A percentile compares a stretch with the other conserved stretches of the same genome.
phyloP scores from a whole-genome alignment of 2,888 invertebrate species.

The Aquatica leii region DNA sequence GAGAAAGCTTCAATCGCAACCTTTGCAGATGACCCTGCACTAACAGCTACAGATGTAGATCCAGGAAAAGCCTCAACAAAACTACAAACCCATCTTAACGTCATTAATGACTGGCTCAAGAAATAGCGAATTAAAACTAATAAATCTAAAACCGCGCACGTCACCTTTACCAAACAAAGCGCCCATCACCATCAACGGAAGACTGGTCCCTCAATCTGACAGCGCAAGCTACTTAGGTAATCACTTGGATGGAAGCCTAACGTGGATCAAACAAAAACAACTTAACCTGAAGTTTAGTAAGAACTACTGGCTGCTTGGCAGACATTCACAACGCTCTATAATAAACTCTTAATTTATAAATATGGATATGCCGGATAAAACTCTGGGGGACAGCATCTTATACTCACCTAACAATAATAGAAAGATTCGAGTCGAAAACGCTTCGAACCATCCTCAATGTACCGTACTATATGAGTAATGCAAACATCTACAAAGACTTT shows the following conservation, averaged over 20 bases:
- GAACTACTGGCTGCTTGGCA: too few relatives aligned
- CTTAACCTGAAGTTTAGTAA: too few relatives aligned
- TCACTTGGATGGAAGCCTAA: too few relatives aligned
- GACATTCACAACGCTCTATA: not conserved
- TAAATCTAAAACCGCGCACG: not conserved
- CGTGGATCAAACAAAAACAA: too few relatives aligned
- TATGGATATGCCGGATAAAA: not conserved
- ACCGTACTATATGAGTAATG: too few relatives aligned
- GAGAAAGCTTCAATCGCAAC: too few relatives aligned
- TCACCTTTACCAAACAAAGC: not conserved
- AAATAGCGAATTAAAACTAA: not conserved
- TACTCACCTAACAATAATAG: not conserved
- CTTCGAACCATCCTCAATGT: not conserved
- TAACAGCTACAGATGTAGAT: too few relatives aligned
- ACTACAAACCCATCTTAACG: not conserved
- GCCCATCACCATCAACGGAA: not conserved
- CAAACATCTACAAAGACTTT: not conserved
- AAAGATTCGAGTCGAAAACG: too few relatives aligned
- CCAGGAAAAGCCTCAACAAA: not conserved
- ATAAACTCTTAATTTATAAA: not conserved
- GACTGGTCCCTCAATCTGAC: too few relatives aligned
- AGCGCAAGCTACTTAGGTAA: too few relatives aligned
- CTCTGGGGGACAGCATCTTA: not conserved
- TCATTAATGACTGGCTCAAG: not conserved
- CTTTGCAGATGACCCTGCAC: not conserved